A percentile compares a stretch with the other conserved stretches of the same genome.
Conservation (phyloP, 2,888 invertebrate species). For the Prosopocoilus inquinatus region DNA sequence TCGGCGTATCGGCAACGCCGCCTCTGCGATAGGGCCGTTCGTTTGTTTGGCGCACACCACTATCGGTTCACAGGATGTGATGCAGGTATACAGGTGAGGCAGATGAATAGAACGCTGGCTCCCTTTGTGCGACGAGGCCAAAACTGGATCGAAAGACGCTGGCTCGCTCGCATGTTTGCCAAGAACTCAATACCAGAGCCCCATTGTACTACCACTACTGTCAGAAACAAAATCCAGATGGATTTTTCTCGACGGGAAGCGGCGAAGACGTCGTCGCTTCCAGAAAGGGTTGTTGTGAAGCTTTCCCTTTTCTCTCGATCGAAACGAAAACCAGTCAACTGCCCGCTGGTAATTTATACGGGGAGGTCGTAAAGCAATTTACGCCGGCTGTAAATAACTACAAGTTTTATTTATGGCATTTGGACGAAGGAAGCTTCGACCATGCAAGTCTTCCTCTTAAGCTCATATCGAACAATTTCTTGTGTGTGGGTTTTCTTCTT, state of each 20-base stretch:
- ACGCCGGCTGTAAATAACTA: too few species aligned
- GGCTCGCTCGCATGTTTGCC: conserved; percentile 31
- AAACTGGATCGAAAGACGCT: conserved; percentile 36
- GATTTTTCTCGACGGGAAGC: too few species aligned
- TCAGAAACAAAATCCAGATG: neutral
- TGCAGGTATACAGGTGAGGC: conserved; percentile 51
- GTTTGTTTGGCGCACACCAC: conserved; percentile 15
- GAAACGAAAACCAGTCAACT: neutral
- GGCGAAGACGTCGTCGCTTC: too few species aligned
- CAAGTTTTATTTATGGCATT: too few species aligned
- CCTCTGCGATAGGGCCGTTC: conserved; percentile 17
- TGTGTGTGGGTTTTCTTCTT: too few species aligned
- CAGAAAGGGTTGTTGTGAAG: too few species aligned
- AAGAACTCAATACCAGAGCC: conserved; percentile 18
- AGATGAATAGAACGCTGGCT: conserved; percentile 50
- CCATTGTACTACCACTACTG: conserved; percentile 11
- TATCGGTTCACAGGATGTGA: conserved; percentile 46
- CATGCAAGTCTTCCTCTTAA: too few species aligned
- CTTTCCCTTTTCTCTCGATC: neutral
- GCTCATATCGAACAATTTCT: too few species aligned
- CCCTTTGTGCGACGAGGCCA: conserved; percentile 44
- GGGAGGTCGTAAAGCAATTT: too few species aligned
- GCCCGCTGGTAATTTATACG: too few species aligned
- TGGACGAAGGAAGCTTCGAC: too few species aligned
- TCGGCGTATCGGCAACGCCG: conserved; percentile 18